These are phyloP conservation scores for Drosophila ercepeae DNA, from an alignment of 1,140 invertebrate genomes.

Conservation along the genomic window DNA sequence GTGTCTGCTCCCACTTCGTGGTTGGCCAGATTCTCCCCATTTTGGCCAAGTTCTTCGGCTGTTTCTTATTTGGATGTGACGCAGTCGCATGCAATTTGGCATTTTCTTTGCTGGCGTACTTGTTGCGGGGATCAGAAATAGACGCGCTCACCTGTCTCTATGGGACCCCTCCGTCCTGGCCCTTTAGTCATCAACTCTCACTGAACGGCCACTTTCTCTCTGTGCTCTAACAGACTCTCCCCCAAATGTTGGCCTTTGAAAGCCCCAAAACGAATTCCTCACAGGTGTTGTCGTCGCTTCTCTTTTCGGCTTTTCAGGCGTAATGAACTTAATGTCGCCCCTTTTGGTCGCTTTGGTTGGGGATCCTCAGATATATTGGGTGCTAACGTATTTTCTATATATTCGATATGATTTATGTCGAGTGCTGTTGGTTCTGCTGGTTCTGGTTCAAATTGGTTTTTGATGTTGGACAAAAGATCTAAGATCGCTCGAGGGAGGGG, in stretches of 20 bases:
- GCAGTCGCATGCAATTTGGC: conserved; percentile 72
- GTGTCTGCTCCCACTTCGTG: conserved; percentile 20
- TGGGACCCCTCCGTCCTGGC: not conserved
- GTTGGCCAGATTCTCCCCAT: conserved; percentile 18
- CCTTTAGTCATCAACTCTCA: not conserved
- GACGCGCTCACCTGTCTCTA: conserved; percentile 64
- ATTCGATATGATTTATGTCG: conserved; percentile 64
- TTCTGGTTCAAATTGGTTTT: conserved; percentile 72
- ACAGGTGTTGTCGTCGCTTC: conserved; percentile 42
- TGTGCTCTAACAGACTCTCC: not conserved
- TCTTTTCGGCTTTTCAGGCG: conserved; percentile 48
- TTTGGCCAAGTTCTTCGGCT: conserved; percentile 10
- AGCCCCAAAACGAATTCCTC: conserved; percentile 36
- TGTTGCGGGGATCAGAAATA: conserved; percentile 62
- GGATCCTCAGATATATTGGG: conserved; percentile 33
- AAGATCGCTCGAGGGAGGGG: conserved; percentile 17
- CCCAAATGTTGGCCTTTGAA: conserved; percentile 29
- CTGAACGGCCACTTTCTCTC: not conserved
- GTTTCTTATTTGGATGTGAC: conserved; percentile 41
- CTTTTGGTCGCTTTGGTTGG: conserved; percentile 16
- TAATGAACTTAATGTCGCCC: conserved; percentile 73
- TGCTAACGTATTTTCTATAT: conserved; percentile 46
- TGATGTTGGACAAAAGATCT: conserved; percentile 52
- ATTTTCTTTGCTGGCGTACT: conserved; percentile 58
- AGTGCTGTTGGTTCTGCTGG: conserved; percentile 27